Percentiles rank a stretch among this genome's conserved stretches.
phyloP scores from a whole-genome alignment of 2,888 invertebrate genomes.

The Trilocha varians region DNA sequence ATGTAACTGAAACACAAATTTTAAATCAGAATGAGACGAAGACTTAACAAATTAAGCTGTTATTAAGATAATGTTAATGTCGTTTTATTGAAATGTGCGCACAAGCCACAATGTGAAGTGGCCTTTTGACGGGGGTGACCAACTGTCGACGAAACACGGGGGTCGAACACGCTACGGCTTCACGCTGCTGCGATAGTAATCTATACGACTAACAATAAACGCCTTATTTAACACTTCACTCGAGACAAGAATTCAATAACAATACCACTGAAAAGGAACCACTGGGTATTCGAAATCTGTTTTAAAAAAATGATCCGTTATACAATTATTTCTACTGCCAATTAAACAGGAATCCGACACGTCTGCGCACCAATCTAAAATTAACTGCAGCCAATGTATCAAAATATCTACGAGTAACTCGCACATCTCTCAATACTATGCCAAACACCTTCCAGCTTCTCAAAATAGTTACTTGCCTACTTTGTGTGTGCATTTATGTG shows the following conservation, averaged over 20 bases:
- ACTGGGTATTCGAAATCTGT: slow-evolving; percentile 7
- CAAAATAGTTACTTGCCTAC: slow-evolving; percentile 59
- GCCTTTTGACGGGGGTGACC: slow-evolving; percentile 70
- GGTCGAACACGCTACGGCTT: slow-evolving; percentile 60
- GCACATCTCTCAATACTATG: slow-evolving; percentile 72
- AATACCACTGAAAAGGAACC: background rate
- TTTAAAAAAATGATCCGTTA: slow-evolving; percentile 36
- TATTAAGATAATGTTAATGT: slow-evolving; percentile 49
- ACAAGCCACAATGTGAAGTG: slow-evolving; percentile 71
- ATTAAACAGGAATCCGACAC: slow-evolving; percentile 71
- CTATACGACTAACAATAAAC: slow-evolving; percentile 63
- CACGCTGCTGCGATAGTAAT: slow-evolving; percentile 65
- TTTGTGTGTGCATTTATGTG: slow-evolving; percentile 57
- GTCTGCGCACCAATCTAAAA: slow-evolving; percentile 73
- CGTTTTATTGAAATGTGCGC: slow-evolving; percentile 55
- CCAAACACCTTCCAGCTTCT: slow-evolving; percentile 72
- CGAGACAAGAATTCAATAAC: slow-evolving; percentile 3
- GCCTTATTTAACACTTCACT: slow-evolving; percentile 56
- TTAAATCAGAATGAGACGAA: background rate
- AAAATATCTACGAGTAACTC: slow-evolving; percentile 71
- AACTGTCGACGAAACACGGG: slow-evolving; percentile 66
- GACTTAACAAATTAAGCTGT: slow-evolving; percentile 25
- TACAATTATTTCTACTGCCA: slow-evolving; percentile 65
- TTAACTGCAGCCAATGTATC: slow-evolving; percentile 73
- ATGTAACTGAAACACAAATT: slow-evolving; percentile 1